These are phyloP conservation scores for Paratilapia polleni DNA, from an alignment of 2,113 vertebrate species.

Conservation along the genomic window DNA sequence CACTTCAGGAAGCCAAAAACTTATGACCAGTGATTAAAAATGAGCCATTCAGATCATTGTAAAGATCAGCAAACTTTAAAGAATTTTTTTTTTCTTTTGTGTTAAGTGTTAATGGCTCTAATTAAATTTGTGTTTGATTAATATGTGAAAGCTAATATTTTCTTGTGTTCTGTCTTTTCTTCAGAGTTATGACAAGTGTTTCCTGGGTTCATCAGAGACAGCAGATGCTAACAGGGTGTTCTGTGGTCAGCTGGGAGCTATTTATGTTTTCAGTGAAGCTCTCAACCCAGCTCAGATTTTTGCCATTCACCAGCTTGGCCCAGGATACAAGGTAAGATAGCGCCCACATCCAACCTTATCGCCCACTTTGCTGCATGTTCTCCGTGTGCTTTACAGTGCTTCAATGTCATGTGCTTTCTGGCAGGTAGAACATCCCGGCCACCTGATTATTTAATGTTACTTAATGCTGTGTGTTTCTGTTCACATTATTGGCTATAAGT, in stretches of 20 bases:
- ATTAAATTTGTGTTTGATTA: slow-evolving; percentile 1
- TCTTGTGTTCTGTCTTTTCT: slow-evolving; percentile 4
- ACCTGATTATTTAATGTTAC: not conserved
- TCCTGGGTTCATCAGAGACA: slow-evolving; percentile 98
- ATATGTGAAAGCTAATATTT: not conserved
- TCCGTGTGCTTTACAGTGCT: not conserved
- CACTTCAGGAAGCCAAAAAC: not conserved
- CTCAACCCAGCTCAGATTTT: slow-evolving; percentile 99
- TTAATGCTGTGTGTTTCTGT: not conserved
- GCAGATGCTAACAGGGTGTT: slow-evolving; percentile 98
- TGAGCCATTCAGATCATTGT: not conserved
- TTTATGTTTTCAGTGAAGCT: slow-evolving; percentile 98
- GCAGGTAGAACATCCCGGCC: not conserved
- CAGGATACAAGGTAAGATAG: slow-evolving; percentile 94
- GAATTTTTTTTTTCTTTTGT: not conserved
- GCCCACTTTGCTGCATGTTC: not conserved
- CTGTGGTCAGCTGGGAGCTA: slow-evolving; percentile 96
- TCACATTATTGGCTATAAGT: not conserved
- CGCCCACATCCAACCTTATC: not conserved
- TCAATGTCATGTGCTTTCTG: slow-evolving; percentile 13
- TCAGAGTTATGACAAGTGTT: slow-evolving; percentile 99
- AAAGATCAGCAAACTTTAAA: not conserved
- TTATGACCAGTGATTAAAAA: not conserved
- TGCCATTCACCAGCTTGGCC: slow-evolving; percentile 97
- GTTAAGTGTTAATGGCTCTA: not conserved